Evolutionary conservation across 2,797 vertebrate species (phyloP).

Genomic region (Danio tinwini): DNA sequence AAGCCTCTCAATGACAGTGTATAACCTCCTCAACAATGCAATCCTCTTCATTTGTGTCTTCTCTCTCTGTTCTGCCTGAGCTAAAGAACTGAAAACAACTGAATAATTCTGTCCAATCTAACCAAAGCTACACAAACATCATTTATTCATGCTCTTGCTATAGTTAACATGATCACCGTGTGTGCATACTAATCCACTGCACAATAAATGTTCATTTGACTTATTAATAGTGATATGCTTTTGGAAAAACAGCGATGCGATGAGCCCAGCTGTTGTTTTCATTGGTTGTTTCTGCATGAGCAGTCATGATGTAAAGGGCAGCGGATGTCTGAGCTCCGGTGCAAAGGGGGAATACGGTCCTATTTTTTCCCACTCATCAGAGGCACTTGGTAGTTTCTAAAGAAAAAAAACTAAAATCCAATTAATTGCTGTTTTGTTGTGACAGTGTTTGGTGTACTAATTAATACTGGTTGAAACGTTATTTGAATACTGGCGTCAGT

Average conservation of each 20-base stretch:
- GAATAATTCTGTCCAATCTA: not conserved
- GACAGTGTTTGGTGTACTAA: conserved; percentile 31
- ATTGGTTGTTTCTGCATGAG: conserved; percentile 52
- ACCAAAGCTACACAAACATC: conserved; percentile 15
- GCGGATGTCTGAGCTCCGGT: conserved; percentile 12
- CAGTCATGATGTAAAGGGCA: conserved; percentile 29
- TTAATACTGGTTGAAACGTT: conserved; percentile 23
- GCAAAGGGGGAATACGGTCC: conserved; percentile 26
- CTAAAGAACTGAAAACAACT: not conserved
- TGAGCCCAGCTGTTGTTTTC: conserved; percentile 55
- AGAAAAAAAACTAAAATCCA: conserved; percentile 4
- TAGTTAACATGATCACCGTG: conserved; percentile 42
- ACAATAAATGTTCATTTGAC: conserved; percentile 47
- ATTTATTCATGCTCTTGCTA: conserved; percentile 48
- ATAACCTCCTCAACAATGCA: not conserved
- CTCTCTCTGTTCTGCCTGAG: not conserved
- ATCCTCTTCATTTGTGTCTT: not conserved
- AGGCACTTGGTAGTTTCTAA: not conserved
- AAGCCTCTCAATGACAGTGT: not conserved
- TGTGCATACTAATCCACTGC: conserved; percentile 28
- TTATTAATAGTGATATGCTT: conserved; percentile 53
- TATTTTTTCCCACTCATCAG: conserved; percentile 3
- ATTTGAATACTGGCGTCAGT: conserved; percentile 27
- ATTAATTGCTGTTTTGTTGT: conserved; percentile 18
- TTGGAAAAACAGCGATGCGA: conserved; percentile 4